These are phyloP conservation scores for Calliphora vicina DNA, from an alignment of 1,140 invertebrate genomes.

Conservation along the genomic window DNA sequence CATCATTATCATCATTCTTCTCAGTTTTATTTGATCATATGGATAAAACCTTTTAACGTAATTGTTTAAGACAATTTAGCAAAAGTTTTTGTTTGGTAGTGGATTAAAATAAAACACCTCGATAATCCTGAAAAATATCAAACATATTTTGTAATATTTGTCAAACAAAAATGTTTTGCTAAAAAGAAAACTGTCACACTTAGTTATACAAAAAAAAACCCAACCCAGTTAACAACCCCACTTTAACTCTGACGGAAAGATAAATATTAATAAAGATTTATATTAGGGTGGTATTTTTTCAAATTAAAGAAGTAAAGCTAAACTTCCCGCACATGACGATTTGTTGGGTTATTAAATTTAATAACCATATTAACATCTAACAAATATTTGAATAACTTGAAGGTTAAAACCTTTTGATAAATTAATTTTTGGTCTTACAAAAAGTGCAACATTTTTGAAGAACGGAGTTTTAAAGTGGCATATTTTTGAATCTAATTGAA, in stretches of 20 bases:
- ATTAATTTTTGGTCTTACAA: too few relatives aligned
- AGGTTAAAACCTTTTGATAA: too few relatives aligned
- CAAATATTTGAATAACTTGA: too few relatives aligned
- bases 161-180: background rate
- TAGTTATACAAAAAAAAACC: background rate
- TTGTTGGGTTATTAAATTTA: too few relatives aligned
- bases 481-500: too few relatives aligned
- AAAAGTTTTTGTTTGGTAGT: background rate
- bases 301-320: too few relatives aligned
- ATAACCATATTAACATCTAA: too few relatives aligned
- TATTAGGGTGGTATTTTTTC: background rate
- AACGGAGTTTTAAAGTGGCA: too few relatives aligned
- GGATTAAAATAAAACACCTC: slow-evolving; percentile 24
- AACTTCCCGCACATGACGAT: too few relatives aligned
- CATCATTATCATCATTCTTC: too few relatives aligned
- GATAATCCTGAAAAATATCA: slow-evolving; percentile 29
- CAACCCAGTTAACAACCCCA: background rate
- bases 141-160: slow-evolving; percentile 31
- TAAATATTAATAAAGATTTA: background rate
- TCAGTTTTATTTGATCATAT: background rate
- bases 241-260: background rate
- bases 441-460: too few relatives aligned
- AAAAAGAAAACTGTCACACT: background rate
- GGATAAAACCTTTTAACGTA: slow-evolving; percentile 22
- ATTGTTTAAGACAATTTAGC: background rate